Percentiles rank a stretch among this genome's conserved stretches.
Evolutionary conservation across 2,888 invertebrate genomes (phyloP).

Genomic region (Tipula helvola): DNA sequence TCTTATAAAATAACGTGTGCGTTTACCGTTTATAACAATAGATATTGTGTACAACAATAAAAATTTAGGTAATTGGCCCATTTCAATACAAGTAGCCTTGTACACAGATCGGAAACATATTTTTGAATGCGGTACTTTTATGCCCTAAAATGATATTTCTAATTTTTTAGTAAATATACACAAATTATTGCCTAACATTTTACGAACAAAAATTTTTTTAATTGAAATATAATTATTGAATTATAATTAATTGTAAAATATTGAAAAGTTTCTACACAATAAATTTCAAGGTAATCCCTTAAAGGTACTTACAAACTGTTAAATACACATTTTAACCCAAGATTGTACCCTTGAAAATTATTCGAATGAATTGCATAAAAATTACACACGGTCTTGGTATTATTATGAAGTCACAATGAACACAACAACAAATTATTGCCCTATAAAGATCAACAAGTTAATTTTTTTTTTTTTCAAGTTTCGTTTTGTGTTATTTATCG

Average conservation of each 20-base stretch:
- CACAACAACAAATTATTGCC: neutral
- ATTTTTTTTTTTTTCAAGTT: neutral
- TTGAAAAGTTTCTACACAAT: neutral
- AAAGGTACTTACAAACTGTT: constrained; percentile 1
- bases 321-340: neutral
- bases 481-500: neutral
- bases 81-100: neutral
- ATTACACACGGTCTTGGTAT: neutral
- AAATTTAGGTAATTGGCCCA: neutral
- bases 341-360: neutral
- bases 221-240: neutral
- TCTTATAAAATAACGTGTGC: neutral
- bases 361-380: neutral
- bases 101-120: neutral
- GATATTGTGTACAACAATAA: neutral
- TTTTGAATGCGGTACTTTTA: neutral
- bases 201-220: neutral
- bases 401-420: neutral
- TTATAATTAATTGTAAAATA: neutral
- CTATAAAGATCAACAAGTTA: neutral
- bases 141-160: neutral
- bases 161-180: neutral
- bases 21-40: neutral
- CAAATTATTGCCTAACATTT: neutral
- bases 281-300: neutral